Evolutionary conservation across 2,888 invertebrate species (phyloP), one percentile per base, ranked within the genome.

Genomic region (Drosophila neutralis): DNA sequence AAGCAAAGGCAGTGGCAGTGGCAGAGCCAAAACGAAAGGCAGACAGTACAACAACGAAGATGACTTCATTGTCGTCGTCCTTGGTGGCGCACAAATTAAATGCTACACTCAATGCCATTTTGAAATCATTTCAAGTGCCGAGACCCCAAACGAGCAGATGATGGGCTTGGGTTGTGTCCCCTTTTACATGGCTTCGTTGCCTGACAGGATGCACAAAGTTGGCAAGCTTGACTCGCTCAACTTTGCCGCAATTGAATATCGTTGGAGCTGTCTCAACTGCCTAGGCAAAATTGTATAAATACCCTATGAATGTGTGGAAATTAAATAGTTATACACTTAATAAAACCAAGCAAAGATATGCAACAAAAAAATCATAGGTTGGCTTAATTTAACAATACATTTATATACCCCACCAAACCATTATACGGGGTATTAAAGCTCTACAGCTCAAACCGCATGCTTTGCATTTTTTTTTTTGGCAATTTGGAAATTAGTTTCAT

Each of bases 51-150:
- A 58, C 49, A 65, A 58, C 42, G 65, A 59, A 57, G 78, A 78
- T 76, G 78, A 79, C 76, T 79, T 79, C 76, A 79, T 78, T 78
- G 79, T 75, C 72, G 63, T 66, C 76, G 79, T 78, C 82, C 84
- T 80, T 82, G 84, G 73, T 82, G 76, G 78, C 77, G 72, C 77
- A 83, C 87, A 87, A 87, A 87, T 87, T 89, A 87, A 85, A 89
- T 87, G 87, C 84, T 83, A 87, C 89, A 87, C 86, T 87, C 89
- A 83, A 83, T 88, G 89, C 89, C 88, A 85, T 88, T 85, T 82
- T 65, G 74, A 82, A 85, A 83, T 83, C 80, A 86, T 88, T 81
- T 78, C 80, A 82, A 86, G 83, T 75, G 70, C 68, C 73, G 72
- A 77, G 61, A 45, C 79, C 82, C 64, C 56, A 70, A 74, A 51